phyloP scores from a whole-genome alignment of 2,888 invertebrate species.

The Spilosoma lubricipeda region DNA sequence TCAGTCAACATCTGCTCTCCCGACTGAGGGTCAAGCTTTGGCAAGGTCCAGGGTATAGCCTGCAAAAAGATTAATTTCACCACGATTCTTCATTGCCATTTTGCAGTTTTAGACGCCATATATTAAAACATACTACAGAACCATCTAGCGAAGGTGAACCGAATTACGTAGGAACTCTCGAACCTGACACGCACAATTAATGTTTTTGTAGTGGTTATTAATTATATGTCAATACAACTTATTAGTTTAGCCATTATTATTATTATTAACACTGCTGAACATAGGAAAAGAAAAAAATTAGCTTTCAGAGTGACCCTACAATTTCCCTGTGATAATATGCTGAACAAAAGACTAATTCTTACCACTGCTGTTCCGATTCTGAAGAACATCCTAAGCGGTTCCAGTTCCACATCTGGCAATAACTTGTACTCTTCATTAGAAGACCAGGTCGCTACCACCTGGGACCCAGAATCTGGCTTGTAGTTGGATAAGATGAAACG shows the following conservation, averaged over 20 bases:
- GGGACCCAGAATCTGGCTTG: slow-evolving; percentile 58
- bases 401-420: slow-evolving; percentile 82
- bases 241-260: too few species aligned
- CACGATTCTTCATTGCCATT: not conserved
- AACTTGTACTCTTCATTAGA: slow-evolving; percentile 67
- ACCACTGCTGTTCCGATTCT: slow-evolving; percentile 92
- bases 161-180: not conserved
- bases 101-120: not conserved
- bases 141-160: not conserved
- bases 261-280: too few species aligned
- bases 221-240: not conserved
- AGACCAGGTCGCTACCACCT: slow-evolving; percentile 71
- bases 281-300: too few species aligned
- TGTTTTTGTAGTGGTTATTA: not conserved
- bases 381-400: slow-evolving; percentile 89
- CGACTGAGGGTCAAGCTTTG: slow-evolving; percentile 85
- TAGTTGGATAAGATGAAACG: slow-evolving; percentile 66
- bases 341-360: slow-evolving; percentile 46
- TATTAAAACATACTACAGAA: not conserved
- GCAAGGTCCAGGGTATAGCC: slow-evolving; percentile 93
- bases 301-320: too few species aligned
- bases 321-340: not conserved
- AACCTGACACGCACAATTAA: not conserved
- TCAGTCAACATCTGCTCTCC: slow-evolving; percentile 83
- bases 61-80: slow-evolving; percentile 57